Base-by-base conservation (phyloP, 2,888 invertebrate genomes). In the Eupithecia subfuscata region DNA sequence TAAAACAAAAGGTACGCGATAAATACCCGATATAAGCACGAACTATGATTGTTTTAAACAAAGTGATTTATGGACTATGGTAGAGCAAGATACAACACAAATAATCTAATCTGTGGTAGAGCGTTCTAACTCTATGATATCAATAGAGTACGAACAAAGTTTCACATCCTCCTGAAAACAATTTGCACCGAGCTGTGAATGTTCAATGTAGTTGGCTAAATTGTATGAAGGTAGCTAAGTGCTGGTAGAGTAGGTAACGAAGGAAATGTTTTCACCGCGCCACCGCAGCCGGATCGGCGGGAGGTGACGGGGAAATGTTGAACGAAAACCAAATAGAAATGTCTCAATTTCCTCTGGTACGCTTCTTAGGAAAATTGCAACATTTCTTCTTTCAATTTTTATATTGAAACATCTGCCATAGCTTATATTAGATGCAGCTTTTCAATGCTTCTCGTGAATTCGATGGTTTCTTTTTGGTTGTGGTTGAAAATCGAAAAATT, bases 251-350 rank as follows among this genome's bases (percentile, higher is more conserved):
- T 85, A 85, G 84, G 84, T 85, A 83, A 78, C 76, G 84, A 80
- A 85, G 86, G 78, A 84, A 88, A 88, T 86, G 86, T 88, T 88
- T 89, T 86, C 84, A 16, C 82, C 84, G 80, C 82, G 83, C 81
- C 84, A 82, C 78, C 88, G 86, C 90, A 85, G 86, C 89, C 87
- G 87, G 88, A 87, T 88, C 85, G 87, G 86, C 84, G 77, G 87
- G 88, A 89, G 89, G 91, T 91, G 88, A 89, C 88, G 84, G 84
- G 88, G 90, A 91, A 91, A 90, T 88, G 87, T 87, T 89, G 84
- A 91, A 89, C 89, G 91, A 90, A 91, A 90, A 91, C 89, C 90
- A 92, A 92, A 92, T 92, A 92, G 91, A 93, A 92, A 92, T 89
- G 90, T 92, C 91, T 92, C 91, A 91, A 93, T 92, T 94, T 93